phyloP scores from a whole-genome alignment of 2,888 invertebrate genomes.

The Megaustenia siamemsis region DNA sequence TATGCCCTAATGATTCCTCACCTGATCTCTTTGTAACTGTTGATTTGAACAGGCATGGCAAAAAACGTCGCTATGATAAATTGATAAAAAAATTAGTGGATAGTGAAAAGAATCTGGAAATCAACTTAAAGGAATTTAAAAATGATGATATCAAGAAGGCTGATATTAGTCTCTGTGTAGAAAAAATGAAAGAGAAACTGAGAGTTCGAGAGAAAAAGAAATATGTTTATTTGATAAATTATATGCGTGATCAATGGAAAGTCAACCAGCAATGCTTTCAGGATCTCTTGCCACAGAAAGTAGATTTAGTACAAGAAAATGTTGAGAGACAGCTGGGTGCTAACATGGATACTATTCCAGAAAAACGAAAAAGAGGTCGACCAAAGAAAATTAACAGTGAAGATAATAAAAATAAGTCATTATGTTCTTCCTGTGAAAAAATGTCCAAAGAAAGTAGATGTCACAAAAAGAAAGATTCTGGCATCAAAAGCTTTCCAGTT shows the following conservation, averaged over 20 bases:
- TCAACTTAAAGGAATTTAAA: constrained; percentile 36
- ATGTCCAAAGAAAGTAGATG: not conserved
- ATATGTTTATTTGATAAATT: constrained; percentile 52
- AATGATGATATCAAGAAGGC: constrained; percentile 11
- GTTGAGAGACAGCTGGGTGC: constrained; percentile 45
- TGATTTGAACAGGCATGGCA: constrained; percentile 38
- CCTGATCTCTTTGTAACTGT: constrained; percentile 28
- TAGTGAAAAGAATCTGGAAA: constrained; percentile 40
- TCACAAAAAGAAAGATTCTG: constrained; percentile 3
- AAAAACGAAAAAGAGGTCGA: constrained; percentile 24
- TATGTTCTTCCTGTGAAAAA: too few relatives aligned
- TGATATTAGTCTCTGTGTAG: constrained; percentile 29
- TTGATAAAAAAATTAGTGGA: constrained; percentile 49
- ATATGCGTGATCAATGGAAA: constrained; percentile 44
- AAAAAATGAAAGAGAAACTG: constrained; percentile 47
- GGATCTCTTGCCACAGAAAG: constrained; percentile 51
- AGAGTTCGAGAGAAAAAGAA: constrained; percentile 50
- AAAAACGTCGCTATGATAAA: constrained; percentile 46
- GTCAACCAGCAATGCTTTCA: constrained; percentile 49
- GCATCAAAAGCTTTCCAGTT: constrained; percentile 28
- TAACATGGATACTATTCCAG: not conserved
- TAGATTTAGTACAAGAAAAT: constrained; percentile 45
- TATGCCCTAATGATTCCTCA: not conserved
- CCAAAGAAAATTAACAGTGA: constrained; percentile 2
- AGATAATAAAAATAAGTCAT: not conserved